phyloP scores from a whole-genome alignment of 2,113 vertebrate species.

The Pachycephala philippinensis region DNA sequence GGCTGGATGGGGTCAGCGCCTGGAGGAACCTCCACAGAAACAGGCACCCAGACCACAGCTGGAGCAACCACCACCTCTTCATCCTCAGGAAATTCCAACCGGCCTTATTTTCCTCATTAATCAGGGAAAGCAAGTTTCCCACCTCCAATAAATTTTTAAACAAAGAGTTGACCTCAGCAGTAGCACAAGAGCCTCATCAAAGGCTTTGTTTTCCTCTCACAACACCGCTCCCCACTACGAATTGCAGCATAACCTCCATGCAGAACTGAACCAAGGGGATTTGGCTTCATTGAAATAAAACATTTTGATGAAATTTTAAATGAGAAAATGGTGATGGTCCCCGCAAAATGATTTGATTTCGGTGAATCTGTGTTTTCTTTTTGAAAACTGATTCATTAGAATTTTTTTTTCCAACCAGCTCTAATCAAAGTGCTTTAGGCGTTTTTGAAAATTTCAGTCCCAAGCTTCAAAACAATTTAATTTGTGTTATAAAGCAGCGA shows the following conservation, averaged over 20 bases:
- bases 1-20: neutral
- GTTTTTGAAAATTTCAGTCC: constrained; percentile 2
- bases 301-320: constrained; percentile 11
- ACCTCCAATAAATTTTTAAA: neutral
- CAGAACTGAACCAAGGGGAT: neutral
- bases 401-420: neutral
- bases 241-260: fast-evolving
- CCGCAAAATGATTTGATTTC: neutral
- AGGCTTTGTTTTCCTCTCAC: neutral
- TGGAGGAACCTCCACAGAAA: neutral
- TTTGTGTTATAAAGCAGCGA: neutral
- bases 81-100: neutral
- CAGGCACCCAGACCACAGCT: neutral
- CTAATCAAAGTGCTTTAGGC: constrained; percentile 52
- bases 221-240: neutral
- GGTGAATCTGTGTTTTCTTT: neutral
- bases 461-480: constrained; percentile 19
- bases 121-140: neutral
- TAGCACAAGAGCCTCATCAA: neutral
- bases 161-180: neutral
- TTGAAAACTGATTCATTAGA: constrained; percentile 26
- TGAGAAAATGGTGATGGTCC: neutral
- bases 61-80: neutral
- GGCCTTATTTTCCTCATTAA: neutral
- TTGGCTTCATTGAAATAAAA: neutral